A percentile compares a stretch with the other conserved stretches of the same genome.
Evolutionary conservation across 1,140 invertebrate genomes (phyloP).

Genomic region (Drosophila gunungcola): DNA sequence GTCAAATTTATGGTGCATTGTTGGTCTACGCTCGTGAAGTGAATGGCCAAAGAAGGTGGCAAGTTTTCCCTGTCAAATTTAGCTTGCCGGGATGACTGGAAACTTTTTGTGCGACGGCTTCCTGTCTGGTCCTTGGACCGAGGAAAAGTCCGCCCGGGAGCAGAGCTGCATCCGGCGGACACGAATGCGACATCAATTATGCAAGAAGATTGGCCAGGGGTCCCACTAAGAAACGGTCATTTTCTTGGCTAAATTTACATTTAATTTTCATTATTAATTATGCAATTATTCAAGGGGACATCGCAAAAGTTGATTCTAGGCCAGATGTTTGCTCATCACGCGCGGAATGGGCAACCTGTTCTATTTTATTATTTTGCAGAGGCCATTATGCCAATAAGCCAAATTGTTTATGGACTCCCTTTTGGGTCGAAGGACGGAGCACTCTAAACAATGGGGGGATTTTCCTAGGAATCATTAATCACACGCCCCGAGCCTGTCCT

Average conservation of each 20-base stretch:
- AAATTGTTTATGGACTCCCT: slow-evolving; percentile 57
- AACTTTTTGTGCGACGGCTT: slow-evolving; percentile 33
- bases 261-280: slow-evolving; percentile 79
- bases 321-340: slow-evolving; percentile 66
- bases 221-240: background rate
- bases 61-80: slow-evolving; percentile 47
- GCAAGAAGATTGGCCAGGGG: slow-evolving; percentile 63
- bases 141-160: slow-evolving; percentile 28
- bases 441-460: slow-evolving; percentile 25
- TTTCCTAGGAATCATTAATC: slow-evolving; percentile 66
- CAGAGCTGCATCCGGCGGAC: slow-evolving; percentile 56
- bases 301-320: slow-evolving; percentile 62
- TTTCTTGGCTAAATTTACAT: slow-evolving; percentile 59
- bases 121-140: slow-evolving; percentile 30
- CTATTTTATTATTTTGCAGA: slow-evolving; percentile 48
- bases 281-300: slow-evolving; percentile 58
- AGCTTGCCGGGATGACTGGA: slow-evolving; percentile 39
- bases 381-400: slow-evolving; percentile 75
- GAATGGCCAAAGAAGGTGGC: background rate
- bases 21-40: slow-evolving; percentile 12
- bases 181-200: slow-evolving; percentile 74
- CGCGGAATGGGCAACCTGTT: slow-evolving; percentile 11
- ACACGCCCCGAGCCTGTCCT: slow-evolving; percentile 46
- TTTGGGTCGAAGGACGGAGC: background rate
- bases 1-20: slow-evolving; percentile 39